Conservation (phyloP, 2,888 invertebrate species). For the Drosophila yooni region DNA sequence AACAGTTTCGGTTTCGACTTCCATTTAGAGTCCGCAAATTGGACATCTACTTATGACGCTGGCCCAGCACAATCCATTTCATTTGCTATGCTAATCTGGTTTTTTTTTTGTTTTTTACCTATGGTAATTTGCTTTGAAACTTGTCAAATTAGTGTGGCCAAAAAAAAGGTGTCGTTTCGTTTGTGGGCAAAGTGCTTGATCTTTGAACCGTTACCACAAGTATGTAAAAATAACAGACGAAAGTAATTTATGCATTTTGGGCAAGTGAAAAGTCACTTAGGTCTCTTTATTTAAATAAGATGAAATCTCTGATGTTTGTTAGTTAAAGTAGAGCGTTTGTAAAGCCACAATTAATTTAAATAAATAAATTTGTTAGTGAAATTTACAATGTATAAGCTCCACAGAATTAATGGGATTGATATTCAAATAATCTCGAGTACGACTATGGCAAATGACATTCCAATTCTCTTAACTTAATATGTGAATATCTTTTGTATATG, state of each 20-base stretch:
- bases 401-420: background rate
- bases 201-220: conserved; percentile 16
- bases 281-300: background rate
- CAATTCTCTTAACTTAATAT: background rate
- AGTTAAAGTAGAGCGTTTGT: background rate
- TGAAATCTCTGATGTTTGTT: background rate
- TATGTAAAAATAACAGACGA: background rate
- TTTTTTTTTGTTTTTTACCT: conserved; percentile 11
- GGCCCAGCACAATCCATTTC: conserved; percentile 32
- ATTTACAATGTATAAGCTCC: background rate
- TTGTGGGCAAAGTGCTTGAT: background rate
- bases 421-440: background rate
- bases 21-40: conserved; percentile 70
- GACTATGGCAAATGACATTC: background rate
- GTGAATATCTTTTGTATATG: background rate
- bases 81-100: conserved; percentile 46
- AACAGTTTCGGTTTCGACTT: conserved; percentile 61
- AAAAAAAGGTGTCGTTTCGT: conserved; percentile 29
- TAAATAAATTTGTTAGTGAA: background rate
- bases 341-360: background rate
- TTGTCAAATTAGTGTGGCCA: conserved; percentile 55
- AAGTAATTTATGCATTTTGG: conserved; percentile 1
- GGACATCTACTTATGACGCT: conserved; percentile 58
- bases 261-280: background rate
- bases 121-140: conserved; percentile 53